Base-by-base conservation (phyloP, 2,113 vertebrate genomes). In the Gymnocephalus cernua region DNA sequence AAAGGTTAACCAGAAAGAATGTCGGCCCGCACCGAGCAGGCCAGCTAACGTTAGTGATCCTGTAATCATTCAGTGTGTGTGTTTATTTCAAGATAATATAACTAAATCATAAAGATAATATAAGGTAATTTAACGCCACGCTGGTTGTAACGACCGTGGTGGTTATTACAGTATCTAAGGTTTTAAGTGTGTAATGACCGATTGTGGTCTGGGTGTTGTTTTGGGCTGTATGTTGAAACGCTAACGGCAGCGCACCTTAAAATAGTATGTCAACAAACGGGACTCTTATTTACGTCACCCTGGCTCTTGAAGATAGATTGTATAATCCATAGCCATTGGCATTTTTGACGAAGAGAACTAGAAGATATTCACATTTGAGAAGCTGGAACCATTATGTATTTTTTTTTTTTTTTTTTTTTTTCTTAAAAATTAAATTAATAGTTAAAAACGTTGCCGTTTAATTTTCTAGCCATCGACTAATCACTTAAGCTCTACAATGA, bases 231-330 rank as follows among this genome's bases (percentile, higher is more conserved):
- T 74, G 68, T 79, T 81, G 81, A 80, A 79, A 79, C 44, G 38
- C 32, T 51, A 45, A 54, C 5, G 56, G 81, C 72, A 44, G 64
- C 58, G 72, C 50, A 54, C 71, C 86, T 80, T 77, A 82, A 90
- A 90, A 89, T 92, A 90, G 86, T 83, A 27, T 10, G 88, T 82
- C 76, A 86, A 87, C 86, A 90, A 48, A 72, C 56, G 16, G 61
- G 67, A 44, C 6, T 53, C 79, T 91, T 92, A 90, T 93, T 93
- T 93, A 91, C 91, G 48, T 82, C 77, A 21, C 10, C 2, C 29
- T 50, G 21, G 3, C 38, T 70, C 41, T 25, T 38, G 38, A 12
- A 13, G 23, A 32, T 51, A 18, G n/a, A 61, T 56, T 16, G 1
- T 58, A 4, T 38, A 41, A 62, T 44, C 54, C 44, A 50, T 47